These are phyloP conservation scores for Lingula anatina DNA, from an alignment of 2,888 invertebrate species.

Conservation along the genomic window DNA sequence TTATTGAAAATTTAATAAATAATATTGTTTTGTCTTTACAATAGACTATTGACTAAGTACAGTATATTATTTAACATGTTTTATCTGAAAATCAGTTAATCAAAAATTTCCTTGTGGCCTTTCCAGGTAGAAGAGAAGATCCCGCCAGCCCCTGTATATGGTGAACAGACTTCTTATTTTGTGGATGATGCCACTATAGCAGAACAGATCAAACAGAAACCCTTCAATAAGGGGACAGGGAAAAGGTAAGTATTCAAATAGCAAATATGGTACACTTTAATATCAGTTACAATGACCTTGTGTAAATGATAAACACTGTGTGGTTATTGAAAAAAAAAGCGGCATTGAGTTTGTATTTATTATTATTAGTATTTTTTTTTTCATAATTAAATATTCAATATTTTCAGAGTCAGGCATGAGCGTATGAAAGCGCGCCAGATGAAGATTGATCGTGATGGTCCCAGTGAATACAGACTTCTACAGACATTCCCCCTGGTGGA, in stretches of 20 bases:
- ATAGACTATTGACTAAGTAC: no score
- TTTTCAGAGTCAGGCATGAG: slow-evolving; percentile 46
- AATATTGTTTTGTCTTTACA: no score
- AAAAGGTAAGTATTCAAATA: slow-evolving; percentile 36
- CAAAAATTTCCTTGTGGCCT: no score
- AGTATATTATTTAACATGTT: no score
- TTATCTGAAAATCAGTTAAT: no score
- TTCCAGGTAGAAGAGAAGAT: no score
- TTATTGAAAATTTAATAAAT: no score
- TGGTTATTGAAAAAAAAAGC: background rate
- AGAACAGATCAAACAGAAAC: slow-evolving; percentile 33
- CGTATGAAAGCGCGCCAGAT: slow-evolving; percentile 36
- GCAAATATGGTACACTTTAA: background rate
- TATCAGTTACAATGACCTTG: background rate
- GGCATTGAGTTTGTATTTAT: background rate
- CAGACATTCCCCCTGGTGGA: slow-evolving; percentile 40
- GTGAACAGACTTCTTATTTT: no score
- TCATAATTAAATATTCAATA: background rate
- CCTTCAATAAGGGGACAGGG: slow-evolving; percentile 41
- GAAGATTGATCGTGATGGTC: slow-evolving; percentile 42
- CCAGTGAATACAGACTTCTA: slow-evolving; percentile 49
- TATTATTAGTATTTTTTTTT: background rate
- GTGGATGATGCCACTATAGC: slow-evolving; percentile 47
- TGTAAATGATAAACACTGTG: background rate
- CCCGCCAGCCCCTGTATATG: no score